Base-by-base conservation (phyloP, 2,113 vertebrate species). In the Perccottus glenii region DNA sequence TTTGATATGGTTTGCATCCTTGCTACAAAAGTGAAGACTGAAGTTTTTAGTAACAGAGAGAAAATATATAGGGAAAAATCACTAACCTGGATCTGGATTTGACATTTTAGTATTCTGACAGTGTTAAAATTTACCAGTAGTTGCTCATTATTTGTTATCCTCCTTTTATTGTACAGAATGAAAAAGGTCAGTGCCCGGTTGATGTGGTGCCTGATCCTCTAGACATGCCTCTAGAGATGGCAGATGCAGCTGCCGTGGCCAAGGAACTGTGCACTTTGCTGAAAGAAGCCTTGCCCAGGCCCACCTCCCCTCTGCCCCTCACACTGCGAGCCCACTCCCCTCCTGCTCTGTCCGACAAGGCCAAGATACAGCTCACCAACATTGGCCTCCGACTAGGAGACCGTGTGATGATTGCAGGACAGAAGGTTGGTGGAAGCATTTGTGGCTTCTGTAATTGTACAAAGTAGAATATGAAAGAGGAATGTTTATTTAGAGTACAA, bases 191-290 rank as follows among this genome's bases (percentile, higher is more conserved):
- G 86, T 93, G 91, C 64, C 95, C 96, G 0, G 94, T 90, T 0
- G 96, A 99, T 3, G 95, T 98, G 53, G 96, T 99, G 27, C 96
- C 96, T 0, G 96, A 98, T 71, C 95, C 96, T 0, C 90, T 98
- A 1, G 96, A 98, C 67, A 98, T 98, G 96, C 94, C 96, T 0
- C 68, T 97, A 71, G 96, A 99, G 70, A 98, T 98, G 95, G 94
- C 96, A 0, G 96, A 99, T 3, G 96, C 95, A 0, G 96, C 96
- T 0, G 93, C 93, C 0, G 90, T 94, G 12, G 97, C 96, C 11
- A 98, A 96, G 80, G 96, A 96, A 73, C 92, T 99, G 62, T 92
- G 91, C 58, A 85, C 93, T 80, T 86, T 98, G 78, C 77, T 99
- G 53, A 82, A 94, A 19, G 94, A 93, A 19, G 93, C 93, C 0